Percentiles rank a stretch among this genome's conserved stretches.
phyloP scores from a whole-genome alignment of 2,888 invertebrate genomes.

The Tridacna gigas region DNA sequence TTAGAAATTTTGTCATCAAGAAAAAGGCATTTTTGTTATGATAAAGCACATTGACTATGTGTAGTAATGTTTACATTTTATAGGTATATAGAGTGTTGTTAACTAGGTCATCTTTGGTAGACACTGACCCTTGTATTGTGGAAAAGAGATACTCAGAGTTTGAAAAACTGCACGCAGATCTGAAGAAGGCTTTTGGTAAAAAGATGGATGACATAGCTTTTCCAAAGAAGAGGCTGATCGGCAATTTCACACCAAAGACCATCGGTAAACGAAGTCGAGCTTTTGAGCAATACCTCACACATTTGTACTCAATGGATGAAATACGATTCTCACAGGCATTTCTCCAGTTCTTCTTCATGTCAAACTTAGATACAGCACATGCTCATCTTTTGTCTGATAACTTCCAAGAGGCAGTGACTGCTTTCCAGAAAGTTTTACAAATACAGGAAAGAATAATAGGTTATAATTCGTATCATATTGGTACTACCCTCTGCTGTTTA shows the following conservation, averaged over 20 bases:
- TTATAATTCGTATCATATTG: constrained; percentile 73
- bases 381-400: constrained; percentile 74
- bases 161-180: constrained; percentile 79
- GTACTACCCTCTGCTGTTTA: constrained; percentile 81
- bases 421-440: constrained; percentile 81
- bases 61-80: too few species aligned
- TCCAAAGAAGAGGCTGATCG: constrained; percentile 84
- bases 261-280: constrained; percentile 83
- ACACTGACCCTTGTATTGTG: constrained; percentile 80
- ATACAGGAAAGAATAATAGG: constrained; percentile 83
- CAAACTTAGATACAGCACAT: constrained; percentile 80
- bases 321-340: constrained; percentile 81
- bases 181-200: constrained; percentile 79
- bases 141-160: constrained; percentile 85
- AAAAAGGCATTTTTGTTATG: too few species aligned
- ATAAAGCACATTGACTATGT: too few species aligned
- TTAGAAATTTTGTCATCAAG: too few species aligned
- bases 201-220: constrained; percentile 82
- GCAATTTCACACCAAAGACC: constrained; percentile 84
- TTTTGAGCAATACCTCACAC: constrained; percentile 84
- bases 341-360: constrained; percentile 81
- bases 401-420: constrained; percentile 78
- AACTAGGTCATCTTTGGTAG: constrained; percentile 70
- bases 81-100: constrained; percentile 80
- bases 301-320: constrained; percentile 81